These are phyloP conservation scores for Anableps anableps DNA, from an alignment of 2,797 vertebrate species.

Conservation along the genomic window DNA sequence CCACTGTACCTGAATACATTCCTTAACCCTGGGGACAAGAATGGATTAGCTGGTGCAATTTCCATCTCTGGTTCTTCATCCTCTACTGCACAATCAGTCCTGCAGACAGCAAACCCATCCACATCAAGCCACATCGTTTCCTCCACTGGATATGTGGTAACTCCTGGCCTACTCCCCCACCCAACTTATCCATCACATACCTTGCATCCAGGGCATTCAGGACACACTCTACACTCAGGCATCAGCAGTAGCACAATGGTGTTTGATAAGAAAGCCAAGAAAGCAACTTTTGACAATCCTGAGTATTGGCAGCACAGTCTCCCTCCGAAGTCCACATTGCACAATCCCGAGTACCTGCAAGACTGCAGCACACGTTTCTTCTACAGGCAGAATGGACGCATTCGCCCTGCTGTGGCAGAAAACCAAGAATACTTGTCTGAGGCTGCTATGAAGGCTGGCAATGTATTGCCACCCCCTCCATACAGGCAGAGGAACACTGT, in stretches of 20 bases:
- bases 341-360: constrained; percentile 97
- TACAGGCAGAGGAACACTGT: constrained; percentile 99
- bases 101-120: constrained; percentile 73
- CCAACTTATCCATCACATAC: constrained; percentile 79
- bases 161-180: constrained; percentile 76
- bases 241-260: constrained; percentile 81
- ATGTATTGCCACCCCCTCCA: constrained; percentile 94
- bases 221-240: constrained; percentile 78
- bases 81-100: constrained; percentile 72
- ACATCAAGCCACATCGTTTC: constrained; percentile 71
- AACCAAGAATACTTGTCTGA: constrained; percentile 98
- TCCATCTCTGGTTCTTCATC: constrained; percentile 69
- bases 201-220: constrained; percentile 78
- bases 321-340: constrained; percentile 92
- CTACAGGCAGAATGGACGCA: constrained; percentile 98
- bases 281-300: constrained; percentile 96
- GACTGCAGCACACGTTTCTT: constrained; percentile 99
- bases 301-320: constrained; percentile 99
- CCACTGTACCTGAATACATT: constrained; percentile 97
- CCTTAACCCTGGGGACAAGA: constrained; percentile 86
- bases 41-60: constrained; percentile 80
- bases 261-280: constrained; percentile 91
- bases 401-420: constrained; percentile 96
- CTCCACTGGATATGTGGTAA: constrained; percentile 70
- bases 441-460: constrained; percentile 96